These are phyloP conservation scores for Cordylochernes scorpioides DNA, from an alignment of 2,888 invertebrate species.

Conservation along the genomic window DNA sequence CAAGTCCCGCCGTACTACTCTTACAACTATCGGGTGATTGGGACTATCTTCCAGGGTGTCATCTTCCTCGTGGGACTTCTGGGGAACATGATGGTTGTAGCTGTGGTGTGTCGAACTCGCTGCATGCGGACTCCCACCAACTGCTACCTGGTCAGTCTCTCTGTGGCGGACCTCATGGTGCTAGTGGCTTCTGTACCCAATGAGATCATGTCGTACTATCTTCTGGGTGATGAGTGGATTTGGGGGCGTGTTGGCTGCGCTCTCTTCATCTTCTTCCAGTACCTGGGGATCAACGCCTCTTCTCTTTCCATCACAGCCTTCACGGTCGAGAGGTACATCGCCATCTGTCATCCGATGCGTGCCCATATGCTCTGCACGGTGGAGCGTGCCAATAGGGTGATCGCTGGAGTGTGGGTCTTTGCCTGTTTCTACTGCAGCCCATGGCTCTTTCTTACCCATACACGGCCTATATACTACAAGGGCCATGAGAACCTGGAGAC, in stretches of 20 bases:
- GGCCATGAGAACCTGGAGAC: conserved; percentile 19
- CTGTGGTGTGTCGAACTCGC: conserved; percentile 26
- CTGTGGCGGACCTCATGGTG: conserved; percentile 31
- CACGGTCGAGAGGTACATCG: conserved; percentile 35
- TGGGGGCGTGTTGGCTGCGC: conserved; percentile 29
- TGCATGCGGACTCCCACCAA: conserved; percentile 33
- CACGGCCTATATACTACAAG: conserved; percentile 16
- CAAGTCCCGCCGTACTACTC: conserved; percentile 22
- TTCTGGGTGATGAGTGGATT: conserved; percentile 26
- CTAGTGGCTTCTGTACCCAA: conserved; percentile 30
- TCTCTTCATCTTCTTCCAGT: conserved; percentile 30
- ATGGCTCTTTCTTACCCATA: conserved; percentile 30
- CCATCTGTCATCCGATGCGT: conserved; percentile 33
- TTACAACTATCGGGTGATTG: conserved; percentile 24
- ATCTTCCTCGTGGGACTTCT: conserved; percentile 29
- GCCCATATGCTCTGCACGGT: conserved; percentile 32
- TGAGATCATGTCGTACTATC: conserved; percentile 28
- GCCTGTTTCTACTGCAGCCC: conserved; percentile 32
- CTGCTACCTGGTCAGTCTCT: conserved; percentile 33
- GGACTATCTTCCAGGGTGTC: conserved; percentile 23
- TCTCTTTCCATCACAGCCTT: conserved; percentile 34
- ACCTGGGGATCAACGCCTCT: conserved; percentile 33
- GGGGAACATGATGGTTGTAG: conserved; percentile 30
- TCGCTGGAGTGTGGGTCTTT: conserved; percentile 30
- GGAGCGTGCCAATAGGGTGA: conserved; percentile 30